Base-by-base conservation (phyloP, 2,113 vertebrate species). In the Dipodomys spectabilis region DNA sequence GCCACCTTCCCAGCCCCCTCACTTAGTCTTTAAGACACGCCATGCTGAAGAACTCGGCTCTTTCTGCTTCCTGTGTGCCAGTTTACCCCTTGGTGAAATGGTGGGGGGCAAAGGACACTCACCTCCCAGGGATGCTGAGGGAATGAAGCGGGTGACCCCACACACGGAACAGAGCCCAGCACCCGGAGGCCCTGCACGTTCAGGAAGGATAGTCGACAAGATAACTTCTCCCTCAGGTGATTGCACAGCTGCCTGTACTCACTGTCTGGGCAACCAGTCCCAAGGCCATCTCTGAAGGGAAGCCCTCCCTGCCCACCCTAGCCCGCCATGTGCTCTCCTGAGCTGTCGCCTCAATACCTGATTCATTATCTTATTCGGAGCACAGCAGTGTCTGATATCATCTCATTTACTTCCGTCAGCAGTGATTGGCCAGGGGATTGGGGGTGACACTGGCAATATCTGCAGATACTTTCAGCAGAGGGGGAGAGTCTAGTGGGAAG, bases 31-130 rank as follows among this genome's bases (percentile, higher is more conserved):
- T 65, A 69, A 81, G 81, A 39, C 2, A 1, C 4, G 22, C 82
- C 44, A 67, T n/a, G 30, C 27, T 64, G 12, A 0, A 69, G 74
- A 68, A 79, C 79, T 79, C 13, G 30, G 1, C 10, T 62, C n/a
- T 65, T 44, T 28, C 39, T 68, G 6, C n/a, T 91, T 4, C 20
- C 65, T 82, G 64, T 53, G 49, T 35, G n/a, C 2, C 74, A 11
- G 32, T 69, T 73, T 95, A 35, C 45, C 57, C 73, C n/a, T 39
- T 44, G 64, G 19, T n/a, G 49, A 82, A 88, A 92, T 20, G 30
- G 35, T 53, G 27, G 44, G 27, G 32, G 30, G 39, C 23, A 25
- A 45, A 64, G 12, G 25, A 25, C 15, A 27, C 27, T 32, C 15
- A 1, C 39, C 7, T 28, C 16, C 3, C 0, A 25, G 35, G 7